Conservation (phyloP, 37 sponge, comb jelly and placozoan species). For the Chondrosia reniformis region DNA sequence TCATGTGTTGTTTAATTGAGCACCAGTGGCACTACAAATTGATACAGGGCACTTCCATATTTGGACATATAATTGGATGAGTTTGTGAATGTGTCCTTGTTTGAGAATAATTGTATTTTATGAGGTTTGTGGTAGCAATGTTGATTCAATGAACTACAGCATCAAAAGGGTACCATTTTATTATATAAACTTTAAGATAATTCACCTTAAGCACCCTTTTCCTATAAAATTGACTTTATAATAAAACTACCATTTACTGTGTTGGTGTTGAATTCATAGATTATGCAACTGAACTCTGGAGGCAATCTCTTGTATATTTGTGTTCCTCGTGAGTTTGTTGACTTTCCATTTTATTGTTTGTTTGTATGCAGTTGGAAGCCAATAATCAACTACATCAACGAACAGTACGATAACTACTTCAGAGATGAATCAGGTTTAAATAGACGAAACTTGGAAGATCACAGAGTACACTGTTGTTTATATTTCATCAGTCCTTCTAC, state of each 20-base stretch:
- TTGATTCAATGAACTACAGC: too few species aligned
- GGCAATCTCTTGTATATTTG: neutral
- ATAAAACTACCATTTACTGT: neutral
- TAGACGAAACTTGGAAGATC: constrained; percentile 92
- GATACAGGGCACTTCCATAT: too few species aligned
- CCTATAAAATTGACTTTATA: neutral
- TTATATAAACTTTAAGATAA: too few species aligned
- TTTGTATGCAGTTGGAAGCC: constrained; percentile 76
- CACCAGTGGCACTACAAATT: too few species aligned
- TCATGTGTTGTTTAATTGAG: too few species aligned
- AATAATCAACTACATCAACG: constrained; percentile 89
- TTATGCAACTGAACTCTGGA: neutral
- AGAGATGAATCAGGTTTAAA: constrained; percentile 95
- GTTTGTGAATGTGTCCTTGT: too few species aligned
- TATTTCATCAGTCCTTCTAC: constrained; percentile 93
- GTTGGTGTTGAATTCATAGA: neutral
- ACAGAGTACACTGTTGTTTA: constrained; percentile 96
- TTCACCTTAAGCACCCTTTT: too few species aligned
- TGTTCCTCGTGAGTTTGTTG: neutral
- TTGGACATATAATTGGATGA: too few species aligned
- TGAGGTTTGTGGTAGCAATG: too few species aligned
- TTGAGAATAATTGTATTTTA: too few species aligned
- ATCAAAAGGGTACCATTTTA: too few species aligned
- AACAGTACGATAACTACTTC: constrained; percentile 91
- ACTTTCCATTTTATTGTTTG: neutral